Evolutionary conservation across 2,888 invertebrate species (phyloP).

Genomic region (Microctonus aethiopoides): DNA sequence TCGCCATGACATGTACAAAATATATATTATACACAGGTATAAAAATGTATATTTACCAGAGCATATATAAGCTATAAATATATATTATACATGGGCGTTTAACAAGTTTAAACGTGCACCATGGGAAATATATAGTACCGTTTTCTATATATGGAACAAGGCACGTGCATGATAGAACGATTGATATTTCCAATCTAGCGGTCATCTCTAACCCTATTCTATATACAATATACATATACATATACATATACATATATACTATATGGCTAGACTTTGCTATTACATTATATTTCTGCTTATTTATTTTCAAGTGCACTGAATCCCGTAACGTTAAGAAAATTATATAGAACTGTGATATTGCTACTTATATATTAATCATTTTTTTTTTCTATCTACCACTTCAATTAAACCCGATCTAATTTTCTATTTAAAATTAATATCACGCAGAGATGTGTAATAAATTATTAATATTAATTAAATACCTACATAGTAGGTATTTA

Average conservation of each 20-base stretch:
- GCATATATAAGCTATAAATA: neutral
- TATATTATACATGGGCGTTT: neutral
- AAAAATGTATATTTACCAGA: neutral
- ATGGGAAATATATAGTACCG: constrained; percentile 9
- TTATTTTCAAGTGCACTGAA: neutral
- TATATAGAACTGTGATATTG: neutral
- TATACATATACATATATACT: constrained; percentile 10
- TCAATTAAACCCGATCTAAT: neutral
- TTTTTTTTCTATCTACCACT: neutral
- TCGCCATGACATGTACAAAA: constrained; percentile 27
- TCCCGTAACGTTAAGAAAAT: neutral
- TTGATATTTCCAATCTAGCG: constrained; percentile 41
- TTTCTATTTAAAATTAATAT: neutral
- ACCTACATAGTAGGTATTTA: too few species aligned
- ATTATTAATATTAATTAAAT: too few species aligned
- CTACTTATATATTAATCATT: neutral
- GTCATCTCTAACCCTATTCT: constrained; percentile 21
- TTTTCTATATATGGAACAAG: neutral
- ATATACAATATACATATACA: neutral
- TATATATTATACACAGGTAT: neutral
- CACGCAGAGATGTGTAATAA: too few species aligned
- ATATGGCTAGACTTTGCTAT: constrained; percentile 14
- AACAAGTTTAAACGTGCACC: neutral
- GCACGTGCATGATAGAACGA: constrained; percentile 24
- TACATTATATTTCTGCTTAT: neutral